phyloP scores from a whole-genome alignment of 2,888 invertebrate species.

The Phlogophora meticulosa region DNA sequence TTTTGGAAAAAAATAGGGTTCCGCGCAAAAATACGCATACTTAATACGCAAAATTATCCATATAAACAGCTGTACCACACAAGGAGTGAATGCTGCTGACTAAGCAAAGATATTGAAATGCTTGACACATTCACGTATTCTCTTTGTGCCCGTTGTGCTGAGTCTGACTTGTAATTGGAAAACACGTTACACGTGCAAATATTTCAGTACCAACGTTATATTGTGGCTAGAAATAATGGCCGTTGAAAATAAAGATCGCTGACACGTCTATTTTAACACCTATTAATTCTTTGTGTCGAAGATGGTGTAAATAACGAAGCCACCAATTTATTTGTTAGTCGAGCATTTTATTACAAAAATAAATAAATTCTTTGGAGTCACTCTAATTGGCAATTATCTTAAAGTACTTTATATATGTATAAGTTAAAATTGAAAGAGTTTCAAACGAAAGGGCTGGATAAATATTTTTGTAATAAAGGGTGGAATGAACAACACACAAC shows the following conservation, averaged over 20 bases:
- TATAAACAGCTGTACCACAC: no score
- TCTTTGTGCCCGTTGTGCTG: conserved; percentile 21
- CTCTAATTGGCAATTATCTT: conserved; percentile 35
- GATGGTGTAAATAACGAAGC: conserved; percentile 19
- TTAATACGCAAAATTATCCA: no score
- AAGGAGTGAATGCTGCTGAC: conserved; percentile 2
- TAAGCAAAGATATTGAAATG: conserved; percentile 37
- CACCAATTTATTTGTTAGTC: conserved; percentile 17
- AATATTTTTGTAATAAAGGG: conserved; percentile 3
- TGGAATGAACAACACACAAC: no score
- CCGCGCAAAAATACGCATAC: no score
- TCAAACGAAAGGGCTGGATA: conserved; percentile 8
- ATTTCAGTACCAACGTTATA: conserved; percentile 7
- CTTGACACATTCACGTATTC: conserved; percentile 40
- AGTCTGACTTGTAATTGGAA: conserved; percentile 37
- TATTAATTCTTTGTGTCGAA: not conserved
- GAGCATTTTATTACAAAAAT: conserved; percentile 7
- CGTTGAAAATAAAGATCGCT: not conserved
- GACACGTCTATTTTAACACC: not conserved
- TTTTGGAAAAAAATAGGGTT: no score
- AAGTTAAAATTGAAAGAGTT: not conserved
- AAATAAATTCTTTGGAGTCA: conserved; percentile 5
- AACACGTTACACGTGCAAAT: conserved; percentile 20
- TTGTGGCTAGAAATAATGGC: not conserved
- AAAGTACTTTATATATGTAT: not conserved